Evolutionary conservation across 2,113 vertebrate genomes (phyloP), one percentile per base, ranked within the genome.

Genomic region (Leptocoma aspasia): DNA sequence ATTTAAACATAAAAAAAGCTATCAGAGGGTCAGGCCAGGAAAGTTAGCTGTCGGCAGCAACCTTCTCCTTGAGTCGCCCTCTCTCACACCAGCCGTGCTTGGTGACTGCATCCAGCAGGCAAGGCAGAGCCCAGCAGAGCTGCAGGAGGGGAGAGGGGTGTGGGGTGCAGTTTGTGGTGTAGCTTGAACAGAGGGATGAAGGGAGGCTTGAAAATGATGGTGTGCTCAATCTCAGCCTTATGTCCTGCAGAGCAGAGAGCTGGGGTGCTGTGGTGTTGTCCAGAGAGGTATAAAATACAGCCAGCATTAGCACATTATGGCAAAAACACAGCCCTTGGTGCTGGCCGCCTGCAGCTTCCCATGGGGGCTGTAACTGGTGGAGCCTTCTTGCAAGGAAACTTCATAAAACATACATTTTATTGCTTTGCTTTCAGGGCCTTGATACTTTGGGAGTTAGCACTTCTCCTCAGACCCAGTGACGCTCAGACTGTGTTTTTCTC

Each of bases 1-100:
- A 27, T 95, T 96, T 95, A 87, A 89, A 85, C 81, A 37, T 75
- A 17, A 57, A 79, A 77, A 86, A 70, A 44, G 21, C 79, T 80
- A 69, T 86, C 76, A 76, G 72, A 82, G 44, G 90, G 15, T 27
- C 86, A 70, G 54, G 49, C 80, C 61, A n/a, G 70, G 59, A 35
- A 30, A 89, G 73, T 75, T 85, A 78, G 80, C 53, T 42, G 68
- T 85, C 79, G 66, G 77, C 80, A 82, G 71, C 69, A 87, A 12
- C 53, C 68, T 92, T 91, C 75, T 90, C 66, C 70, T 90, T 93
- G 59, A 18, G 50, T 87, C 0, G 2, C n/a, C 87, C 53, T 88
- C 63, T 23, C 60, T 78, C 82, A 16, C 75, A 11, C 12, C 66
- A 56, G 75, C 11, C 8, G 0, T 45, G 50, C 63, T 14, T 22